Evolutionary conservation across 2,797 vertebrate species (phyloP).

Genomic region (Acanthopagrus latus): DNA sequence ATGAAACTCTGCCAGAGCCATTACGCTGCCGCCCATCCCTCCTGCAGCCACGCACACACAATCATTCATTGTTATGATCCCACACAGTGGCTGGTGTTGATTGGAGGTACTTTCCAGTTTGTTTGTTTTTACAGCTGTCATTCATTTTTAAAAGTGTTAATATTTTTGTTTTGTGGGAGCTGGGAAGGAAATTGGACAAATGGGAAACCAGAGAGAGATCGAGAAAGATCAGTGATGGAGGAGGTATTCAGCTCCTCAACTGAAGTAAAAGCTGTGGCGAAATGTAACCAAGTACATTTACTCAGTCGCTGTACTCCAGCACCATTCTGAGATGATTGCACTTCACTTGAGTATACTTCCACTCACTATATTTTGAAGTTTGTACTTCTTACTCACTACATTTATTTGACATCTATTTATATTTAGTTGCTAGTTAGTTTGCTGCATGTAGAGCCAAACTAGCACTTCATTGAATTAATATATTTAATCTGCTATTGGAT

Average conservation of each 20-base stretch:
- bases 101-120: constrained; percentile 25
- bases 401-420: no score
- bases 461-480: no score
- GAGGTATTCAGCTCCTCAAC: background rate
- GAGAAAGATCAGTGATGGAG: background rate
- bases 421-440: no score
- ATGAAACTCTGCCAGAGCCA: constrained; percentile 52
- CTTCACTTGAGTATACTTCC: no score
- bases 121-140: constrained; percentile 1
- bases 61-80: constrained; percentile 22
- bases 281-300: no score
- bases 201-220: background rate
- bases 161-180: background rate
- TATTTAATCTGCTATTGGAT: no score
- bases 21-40: constrained; percentile 20
- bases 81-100: constrained; percentile 22
- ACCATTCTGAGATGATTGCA: no score
- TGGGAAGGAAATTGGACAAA: background rate
- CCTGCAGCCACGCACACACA: constrained; percentile 16
- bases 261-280: no score
- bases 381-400: no score
- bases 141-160: constrained; percentile 1
- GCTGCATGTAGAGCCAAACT: no score
- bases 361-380: no score
- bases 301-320: no score